Conservation (phyloP, 2,888 invertebrate genomes). For the Xanthia togata region DNA sequence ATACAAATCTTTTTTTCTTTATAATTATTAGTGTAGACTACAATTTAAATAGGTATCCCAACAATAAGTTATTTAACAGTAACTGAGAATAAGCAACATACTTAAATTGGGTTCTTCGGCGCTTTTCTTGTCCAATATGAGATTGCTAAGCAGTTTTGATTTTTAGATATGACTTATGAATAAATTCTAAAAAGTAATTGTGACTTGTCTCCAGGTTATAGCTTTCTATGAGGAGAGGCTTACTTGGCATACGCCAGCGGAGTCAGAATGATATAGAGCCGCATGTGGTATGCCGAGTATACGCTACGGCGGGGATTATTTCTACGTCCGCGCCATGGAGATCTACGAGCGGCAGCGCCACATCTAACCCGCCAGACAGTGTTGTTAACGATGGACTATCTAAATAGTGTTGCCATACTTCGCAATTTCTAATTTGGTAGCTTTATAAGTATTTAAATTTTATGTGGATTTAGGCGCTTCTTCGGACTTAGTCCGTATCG, state of each 20-base stretch:
- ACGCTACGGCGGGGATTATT: conserved; percentile 51
- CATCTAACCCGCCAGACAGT: conserved; percentile 37
- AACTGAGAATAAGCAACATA: not conserved
- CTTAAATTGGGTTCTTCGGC: not conserved
- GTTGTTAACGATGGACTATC: conserved; percentile 34
- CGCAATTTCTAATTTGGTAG: conserved; percentile 54
- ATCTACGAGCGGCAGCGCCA: conserved; percentile 45
- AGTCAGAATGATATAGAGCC: conserved; percentile 75
- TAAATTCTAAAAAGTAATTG: conserved; percentile 1
- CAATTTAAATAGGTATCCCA: too few species aligned
- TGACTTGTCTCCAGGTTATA: conserved; percentile 92
- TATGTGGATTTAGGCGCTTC: conserved; percentile 21
- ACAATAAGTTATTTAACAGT: not conserved
- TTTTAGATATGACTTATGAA: not conserved
- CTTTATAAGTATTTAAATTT: conserved; percentile 44
- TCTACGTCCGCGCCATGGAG: conserved; percentile 45
- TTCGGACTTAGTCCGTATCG: conserved; percentile 22
- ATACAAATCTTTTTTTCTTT: too few species aligned
- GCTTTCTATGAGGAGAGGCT: conserved; percentile 98
- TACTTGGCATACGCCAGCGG: conserved; percentile 96
- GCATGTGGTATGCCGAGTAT: conserved; percentile 47
- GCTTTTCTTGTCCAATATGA: too few species aligned
- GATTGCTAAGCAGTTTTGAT: not conserved
- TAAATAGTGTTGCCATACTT: conserved; percentile 58
- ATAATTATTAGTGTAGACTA: too few species aligned